These are phyloP conservation scores for Onychostruthus taczanowskii DNA, from an alignment of 2,113 vertebrate genomes.

Conservation along the genomic window DNA sequence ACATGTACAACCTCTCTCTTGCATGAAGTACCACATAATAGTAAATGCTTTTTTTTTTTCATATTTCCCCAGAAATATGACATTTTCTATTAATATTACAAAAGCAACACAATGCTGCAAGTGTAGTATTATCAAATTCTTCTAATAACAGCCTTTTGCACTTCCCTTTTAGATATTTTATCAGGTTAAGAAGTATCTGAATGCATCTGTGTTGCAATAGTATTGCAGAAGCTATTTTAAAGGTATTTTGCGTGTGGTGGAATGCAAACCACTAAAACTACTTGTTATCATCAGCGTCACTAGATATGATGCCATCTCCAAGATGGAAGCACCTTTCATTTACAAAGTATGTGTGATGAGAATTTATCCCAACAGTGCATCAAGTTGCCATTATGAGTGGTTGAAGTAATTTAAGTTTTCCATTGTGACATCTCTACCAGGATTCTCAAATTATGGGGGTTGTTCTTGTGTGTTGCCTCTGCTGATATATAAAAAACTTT, in stretches of 20 bases:
- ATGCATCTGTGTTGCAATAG: neutral
- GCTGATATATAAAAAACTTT: neutral
- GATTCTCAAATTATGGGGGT: neutral
- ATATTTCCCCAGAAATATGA: neutral
- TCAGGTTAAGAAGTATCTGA: neutral
- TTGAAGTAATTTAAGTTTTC: neutral
- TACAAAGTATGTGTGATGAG: accelerated
- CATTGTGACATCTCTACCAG: neutral
- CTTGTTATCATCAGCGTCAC: accelerated
- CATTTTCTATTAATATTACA: neutral
- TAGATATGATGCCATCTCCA: neutral
- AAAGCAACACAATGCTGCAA: neutral
- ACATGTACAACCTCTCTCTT: neutral
- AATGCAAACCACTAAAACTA: neutral
- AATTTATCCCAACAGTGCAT: neutral
- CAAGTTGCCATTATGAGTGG: neutral
- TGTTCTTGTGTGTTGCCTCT: neutral
- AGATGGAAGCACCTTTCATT: neutral
- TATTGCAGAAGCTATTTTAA: neutral
- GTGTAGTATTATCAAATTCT: neutral
- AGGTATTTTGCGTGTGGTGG: neutral
- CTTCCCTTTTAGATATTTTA: neutral
- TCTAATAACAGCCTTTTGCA: neutral
- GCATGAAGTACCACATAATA: neutral
- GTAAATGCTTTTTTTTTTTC: neutral